A percentile compares a stretch with the other conserved stretches of the same genome.
phyloP scores from a whole-genome alignment of 2,888 invertebrate species.

The Zaprionus bogoriensis region DNA sequence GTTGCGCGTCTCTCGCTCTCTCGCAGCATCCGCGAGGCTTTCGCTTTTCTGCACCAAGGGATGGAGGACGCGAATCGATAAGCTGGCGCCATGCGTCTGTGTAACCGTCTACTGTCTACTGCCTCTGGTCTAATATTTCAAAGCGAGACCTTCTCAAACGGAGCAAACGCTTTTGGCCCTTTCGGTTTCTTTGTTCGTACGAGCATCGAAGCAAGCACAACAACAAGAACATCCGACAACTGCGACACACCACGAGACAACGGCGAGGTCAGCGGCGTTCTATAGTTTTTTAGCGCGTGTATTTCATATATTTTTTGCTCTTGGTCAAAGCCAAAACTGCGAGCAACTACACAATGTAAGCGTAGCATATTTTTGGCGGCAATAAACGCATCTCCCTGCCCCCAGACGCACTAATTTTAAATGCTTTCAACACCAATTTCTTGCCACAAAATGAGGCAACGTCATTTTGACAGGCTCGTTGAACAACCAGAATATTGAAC shows the following conservation, averaged over 20 bases:
- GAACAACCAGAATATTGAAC: slow-evolving; percentile 17
- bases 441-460: slow-evolving; percentile 56
- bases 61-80: slow-evolving; percentile 61
- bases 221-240: slow-evolving; percentile 8
- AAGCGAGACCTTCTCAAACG: slow-evolving; percentile 53
- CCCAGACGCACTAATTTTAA: slow-evolving; percentile 1
- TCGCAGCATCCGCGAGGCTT: slow-evolving; percentile 59
- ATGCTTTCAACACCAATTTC: slow-evolving; percentile 17
- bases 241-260: not conserved
- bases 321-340: slow-evolving; percentile 2
- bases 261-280: slow-evolving; percentile 38
- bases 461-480: slow-evolving; percentile 22
- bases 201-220: not conserved
- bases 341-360: not conserved
- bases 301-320: not conserved
- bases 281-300: not conserved
- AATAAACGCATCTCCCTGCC: slow-evolving; percentile 15
- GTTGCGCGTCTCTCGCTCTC: slow-evolving; percentile 42
- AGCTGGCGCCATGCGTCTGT: slow-evolving; percentile 76
- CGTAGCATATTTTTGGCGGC: slow-evolving; percentile 45
- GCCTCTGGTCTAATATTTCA: slow-evolving; percentile 74
- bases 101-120: slow-evolving; percentile 70
- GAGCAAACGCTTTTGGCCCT: slow-evolving; percentile 53
- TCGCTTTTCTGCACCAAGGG: slow-evolving; percentile 31
- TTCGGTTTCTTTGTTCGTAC: slow-evolving; percentile 68